Base-by-base conservation (phyloP, 2,888 invertebrate genomes). In the Saturnia pavonia region DNA sequence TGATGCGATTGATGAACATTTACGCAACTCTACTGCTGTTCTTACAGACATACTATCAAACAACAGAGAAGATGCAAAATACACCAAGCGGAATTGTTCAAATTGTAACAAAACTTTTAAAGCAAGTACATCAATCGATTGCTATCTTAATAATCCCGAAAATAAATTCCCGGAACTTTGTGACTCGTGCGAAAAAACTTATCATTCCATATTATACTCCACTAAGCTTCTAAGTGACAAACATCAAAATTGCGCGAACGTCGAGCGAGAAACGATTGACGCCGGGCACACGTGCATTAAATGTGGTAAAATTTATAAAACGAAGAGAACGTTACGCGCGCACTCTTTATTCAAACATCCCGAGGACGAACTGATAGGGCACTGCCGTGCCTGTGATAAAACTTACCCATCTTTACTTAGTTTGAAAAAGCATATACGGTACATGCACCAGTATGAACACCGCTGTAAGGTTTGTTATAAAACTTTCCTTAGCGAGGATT, bases 251-350 rank as follows among this genome's bases (percentile, higher is more conserved):
- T 25, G 57, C 4, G 57, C 25, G 27, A 60, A 60, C 12, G 14
- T 4, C 14, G 12, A 3, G 12, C 34, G 40, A 3, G n/a, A 40
- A 40, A 19, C 72, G 22, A 22, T 67, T 11, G 78, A 80, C 12
- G 72, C 69, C 27, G 80, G 78, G 80, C 95, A 84, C 90, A 84
- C 76, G 88, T 84, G 95, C 88, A 74, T 91, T 87, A 80, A 81
- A 60, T 94, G 92, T 77, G 83, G 86, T 1, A 92, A 90, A 76
- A 76, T 81, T 1, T 93, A 91, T 75, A 92, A 89, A 76, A 85
- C 85, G 1, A 68, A 69, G 12, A 83, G 72, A 48, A 88, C 89
- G 6, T 78, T 92, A 68, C 80, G 82, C 43, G 80, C 84, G 70
- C 92, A 93, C 75, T 74, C 78, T 68, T 78, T 80, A 54, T 80